Evolutionary conservation across 2,888 invertebrate species (phyloP).

Genomic region (Xylocampa areola): DNA sequence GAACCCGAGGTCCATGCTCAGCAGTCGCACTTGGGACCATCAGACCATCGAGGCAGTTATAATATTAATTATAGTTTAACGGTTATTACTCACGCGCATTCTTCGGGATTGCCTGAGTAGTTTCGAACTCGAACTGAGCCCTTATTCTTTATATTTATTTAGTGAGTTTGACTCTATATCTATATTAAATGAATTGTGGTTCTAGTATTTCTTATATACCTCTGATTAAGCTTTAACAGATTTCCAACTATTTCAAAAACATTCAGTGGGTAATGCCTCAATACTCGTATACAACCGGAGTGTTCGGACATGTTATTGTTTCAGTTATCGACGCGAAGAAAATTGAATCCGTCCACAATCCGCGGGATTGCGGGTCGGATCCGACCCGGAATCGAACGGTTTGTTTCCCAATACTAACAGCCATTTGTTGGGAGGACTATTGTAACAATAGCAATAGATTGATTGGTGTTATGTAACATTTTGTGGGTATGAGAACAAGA

Average conservation of each 20-base stretch:
- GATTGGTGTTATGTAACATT: constrained; percentile 50
- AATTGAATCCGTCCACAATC: constrained; percentile 88
- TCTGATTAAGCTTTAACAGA: not conserved
- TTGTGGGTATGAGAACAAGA: constrained; percentile 42
- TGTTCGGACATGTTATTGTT: constrained; percentile 70
- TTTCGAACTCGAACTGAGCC: too few species aligned
- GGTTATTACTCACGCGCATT: too few species aligned
- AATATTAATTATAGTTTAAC: too few species aligned
- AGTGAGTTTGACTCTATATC: too few species aligned
- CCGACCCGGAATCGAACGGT: constrained; percentile 76
- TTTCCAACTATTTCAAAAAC: constrained; percentile 23
- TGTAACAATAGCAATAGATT: constrained; percentile 60
- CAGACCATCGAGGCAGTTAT: too few species aligned
- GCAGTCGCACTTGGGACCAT: too few species aligned
- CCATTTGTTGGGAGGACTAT: constrained; percentile 63
- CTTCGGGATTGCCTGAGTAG: too few species aligned
- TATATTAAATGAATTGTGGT: too few species aligned
- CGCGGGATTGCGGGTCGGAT: constrained; percentile 76
- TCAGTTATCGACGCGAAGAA: constrained; percentile 81
- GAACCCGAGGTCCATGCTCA: too few species aligned
- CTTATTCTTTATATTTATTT: too few species aligned
- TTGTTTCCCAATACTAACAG: constrained; percentile 76
- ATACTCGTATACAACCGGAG: constrained; percentile 39
- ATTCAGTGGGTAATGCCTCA: constrained; percentile 28
- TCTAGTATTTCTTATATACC: too few species aligned